Conservation (phyloP, 2,888 invertebrate genomes). For the Eledone cirrhosa region DNA sequence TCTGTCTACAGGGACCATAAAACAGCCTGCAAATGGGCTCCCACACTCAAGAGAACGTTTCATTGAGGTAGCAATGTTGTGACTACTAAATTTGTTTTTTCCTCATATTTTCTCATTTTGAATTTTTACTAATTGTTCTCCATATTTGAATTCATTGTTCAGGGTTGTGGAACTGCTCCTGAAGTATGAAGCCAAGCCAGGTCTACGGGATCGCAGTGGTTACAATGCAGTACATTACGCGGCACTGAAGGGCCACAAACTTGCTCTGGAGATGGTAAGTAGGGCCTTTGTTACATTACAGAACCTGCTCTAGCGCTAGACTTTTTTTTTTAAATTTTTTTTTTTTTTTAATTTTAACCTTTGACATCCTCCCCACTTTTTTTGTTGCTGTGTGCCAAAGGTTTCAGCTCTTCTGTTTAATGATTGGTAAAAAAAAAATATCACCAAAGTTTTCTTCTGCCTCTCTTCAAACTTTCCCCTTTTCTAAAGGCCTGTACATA, state of each 20-base stretch:
- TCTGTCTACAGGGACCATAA: too few species aligned
- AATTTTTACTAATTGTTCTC: not conserved
- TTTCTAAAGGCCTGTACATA: too few species aligned
- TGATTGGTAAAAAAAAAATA: too few species aligned
- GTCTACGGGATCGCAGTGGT: constrained; percentile 71
- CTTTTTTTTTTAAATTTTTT: not conserved
- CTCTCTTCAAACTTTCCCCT: too few species aligned
- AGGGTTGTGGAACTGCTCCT: constrained; percentile 73
- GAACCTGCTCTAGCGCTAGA: not conserved
- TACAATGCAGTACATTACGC: constrained; percentile 75
- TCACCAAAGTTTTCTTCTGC: too few species aligned
- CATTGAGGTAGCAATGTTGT: too few species aligned
- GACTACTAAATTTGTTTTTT: not conserved
- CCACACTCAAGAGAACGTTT: too few species aligned
- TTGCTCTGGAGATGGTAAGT: constrained; percentile 69
- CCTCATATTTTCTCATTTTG: not conserved
- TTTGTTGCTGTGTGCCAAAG: not conserved
- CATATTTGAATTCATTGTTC: constrained; percentile 34
- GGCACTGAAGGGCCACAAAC: constrained; percentile 72
- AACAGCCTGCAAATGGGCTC: too few species aligned
- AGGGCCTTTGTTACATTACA: not conserved
- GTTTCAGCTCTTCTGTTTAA: too few species aligned
- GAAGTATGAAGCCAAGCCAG: constrained; percentile 72
- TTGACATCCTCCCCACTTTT: not conserved
- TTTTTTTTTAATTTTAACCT: not conserved